Conservation (phyloP, 2,797 vertebrate species). For the Microctenopoma stevenorrisi region DNA sequence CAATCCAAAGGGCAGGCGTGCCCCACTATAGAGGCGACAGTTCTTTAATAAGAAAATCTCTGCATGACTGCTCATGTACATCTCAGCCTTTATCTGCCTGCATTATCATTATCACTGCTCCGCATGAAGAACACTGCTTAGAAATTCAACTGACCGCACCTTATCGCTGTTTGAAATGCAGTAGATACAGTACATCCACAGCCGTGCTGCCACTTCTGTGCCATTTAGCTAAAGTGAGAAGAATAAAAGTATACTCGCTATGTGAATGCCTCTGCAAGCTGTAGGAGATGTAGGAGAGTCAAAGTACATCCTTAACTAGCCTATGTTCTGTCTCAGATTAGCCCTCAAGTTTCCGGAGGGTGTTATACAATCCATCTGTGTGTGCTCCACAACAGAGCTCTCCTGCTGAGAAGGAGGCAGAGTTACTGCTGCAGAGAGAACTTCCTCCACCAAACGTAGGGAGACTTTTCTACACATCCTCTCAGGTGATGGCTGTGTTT, state of each 20-base stretch:
- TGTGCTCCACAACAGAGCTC: not conserved
- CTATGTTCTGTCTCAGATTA: slow-evolving; percentile 22
- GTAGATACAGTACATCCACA: slow-evolving; percentile 32
- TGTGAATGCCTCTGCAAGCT: slow-evolving; percentile 24
- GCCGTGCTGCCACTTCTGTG: slow-evolving; percentile 6
- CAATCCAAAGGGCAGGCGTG: slow-evolving; percentile 53
- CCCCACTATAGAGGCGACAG: slow-evolving; percentile 43
- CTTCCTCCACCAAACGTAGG: not conserved
- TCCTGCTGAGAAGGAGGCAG: slow-evolving; percentile 8
- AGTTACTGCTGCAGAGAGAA: slow-evolving; percentile 11
- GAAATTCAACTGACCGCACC: slow-evolving; percentile 44
- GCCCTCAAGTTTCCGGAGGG: slow-evolving; percentile 7
- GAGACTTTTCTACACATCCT: not conserved
- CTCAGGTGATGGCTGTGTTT: slow-evolving; percentile 25
- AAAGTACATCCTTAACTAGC: not conserved
- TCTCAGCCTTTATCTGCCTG: slow-evolving; percentile 50
- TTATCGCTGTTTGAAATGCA: slow-evolving; percentile 49
- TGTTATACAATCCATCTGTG: not conserved
- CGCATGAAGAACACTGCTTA: slow-evolving; percentile 34
- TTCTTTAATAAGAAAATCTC: slow-evolving; percentile 73
- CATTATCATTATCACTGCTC: slow-evolving; percentile 59
- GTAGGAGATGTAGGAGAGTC: slow-evolving; percentile 3
- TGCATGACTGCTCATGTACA: slow-evolving; percentile 57
- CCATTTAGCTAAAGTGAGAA: slow-evolving; percentile 16
- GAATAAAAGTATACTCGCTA: slow-evolving; percentile 28